Evolutionary conservation across 2,888 invertebrate species (phyloP), one percentile per base, ranked within the genome.

Genomic region (Labia minor): DNA sequence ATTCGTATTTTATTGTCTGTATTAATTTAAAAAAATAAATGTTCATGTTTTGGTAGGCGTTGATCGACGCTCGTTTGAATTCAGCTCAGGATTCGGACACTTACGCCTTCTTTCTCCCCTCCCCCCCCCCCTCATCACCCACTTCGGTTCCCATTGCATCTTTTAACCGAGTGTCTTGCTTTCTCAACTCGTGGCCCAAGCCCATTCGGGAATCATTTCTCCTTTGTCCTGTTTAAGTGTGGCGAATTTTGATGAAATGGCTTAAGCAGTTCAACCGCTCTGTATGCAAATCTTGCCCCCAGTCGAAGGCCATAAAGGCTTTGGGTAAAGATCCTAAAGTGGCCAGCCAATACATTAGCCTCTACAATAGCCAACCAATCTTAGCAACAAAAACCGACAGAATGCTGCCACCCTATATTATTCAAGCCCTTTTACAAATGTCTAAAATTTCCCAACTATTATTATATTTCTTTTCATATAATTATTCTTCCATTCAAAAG

Each of bases 191-290:
- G 49, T 49, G 49, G 49, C 49, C 16, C 14, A 49, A 49, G 49
- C 49, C 49, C 49, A 49, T 49, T 49, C 49, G 49, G 49, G 49
- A 49, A 49, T 49, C 49, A 49, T 49, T 49, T 49, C 49, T 49
- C 49, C 49, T 49, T 49, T 49, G 49, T 49, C 49, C 49, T 49
- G 49, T 49, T 49, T 49, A 49, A 49, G 49, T 49, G n/a, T 49
- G 49, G 49, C 49, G 49, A 49, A 49, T 49, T 49, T 49, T 49
- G 49, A 49, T 49, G 49, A 49, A 49, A 49, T 14, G 49, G 49
- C 49, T 14, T 49, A 49, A 49, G 49, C 49, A 4, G 49, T 49
- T 49, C 16, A 49, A 14, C 49, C 49, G 49, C 49, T 49, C 49
- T 49, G 49, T 49, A 49, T 49, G 49, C 49, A 49, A 49, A 49